phyloP scores from a whole-genome alignment of 2,888 invertebrate genomes.

The Tanytarsus gracilentus region DNA sequence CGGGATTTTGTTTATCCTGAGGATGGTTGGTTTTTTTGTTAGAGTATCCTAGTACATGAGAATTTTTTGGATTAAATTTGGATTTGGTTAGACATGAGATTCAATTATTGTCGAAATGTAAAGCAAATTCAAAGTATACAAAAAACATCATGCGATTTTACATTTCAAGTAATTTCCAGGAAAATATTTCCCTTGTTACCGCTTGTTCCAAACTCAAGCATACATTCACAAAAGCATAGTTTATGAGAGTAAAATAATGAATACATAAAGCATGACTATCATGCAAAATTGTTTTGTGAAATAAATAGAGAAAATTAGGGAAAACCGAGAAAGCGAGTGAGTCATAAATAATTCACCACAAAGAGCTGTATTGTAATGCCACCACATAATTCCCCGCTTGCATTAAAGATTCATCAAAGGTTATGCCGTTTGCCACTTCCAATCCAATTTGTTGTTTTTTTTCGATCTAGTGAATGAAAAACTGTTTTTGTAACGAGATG shows the following conservation, averaged over 20 bases:
- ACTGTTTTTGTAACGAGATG: neutral
- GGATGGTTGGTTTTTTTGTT: too few relatives aligned
- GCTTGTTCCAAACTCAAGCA: neutral
- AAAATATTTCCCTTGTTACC: too few relatives aligned
- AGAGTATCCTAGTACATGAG: too few relatives aligned
- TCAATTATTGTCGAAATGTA: too few relatives aligned
- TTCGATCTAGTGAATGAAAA: neutral
- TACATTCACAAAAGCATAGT: neutral
- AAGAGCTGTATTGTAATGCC: constrained; percentile 12
- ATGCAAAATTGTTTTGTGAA: constrained; percentile 17
- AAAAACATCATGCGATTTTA: too few relatives aligned
- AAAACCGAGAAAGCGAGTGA: neutral
- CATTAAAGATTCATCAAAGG: constrained; percentile 12
- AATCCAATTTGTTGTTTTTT: neutral
- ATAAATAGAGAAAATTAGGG: constrained; percentile 5
- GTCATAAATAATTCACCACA: constrained; percentile 9
- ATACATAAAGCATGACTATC: constrained; percentile 18
- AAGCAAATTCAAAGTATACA: too few relatives aligned
- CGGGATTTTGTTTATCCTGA: too few relatives aligned
- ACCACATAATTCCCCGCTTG: neutral
- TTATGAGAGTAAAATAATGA: neutral
- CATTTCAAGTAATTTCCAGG: too few relatives aligned
- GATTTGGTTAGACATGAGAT: too few relatives aligned
- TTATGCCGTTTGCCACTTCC: neutral
- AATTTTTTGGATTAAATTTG: too few relatives aligned